phyloP scores from a whole-genome alignment of 2,888 invertebrate species.

The Pyrrhosoma nymphula region DNA sequence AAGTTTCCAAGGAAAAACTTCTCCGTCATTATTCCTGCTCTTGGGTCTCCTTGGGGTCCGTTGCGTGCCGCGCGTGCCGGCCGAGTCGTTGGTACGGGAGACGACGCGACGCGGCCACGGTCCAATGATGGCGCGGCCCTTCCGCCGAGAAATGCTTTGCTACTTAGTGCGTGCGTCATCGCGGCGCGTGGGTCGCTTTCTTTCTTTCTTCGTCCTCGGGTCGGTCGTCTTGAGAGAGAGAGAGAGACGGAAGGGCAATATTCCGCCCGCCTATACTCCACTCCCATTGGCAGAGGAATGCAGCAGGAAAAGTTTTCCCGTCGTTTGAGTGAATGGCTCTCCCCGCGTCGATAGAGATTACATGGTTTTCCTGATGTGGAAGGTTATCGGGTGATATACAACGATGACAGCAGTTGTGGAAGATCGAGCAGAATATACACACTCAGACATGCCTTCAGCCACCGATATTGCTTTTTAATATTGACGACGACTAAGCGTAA shows the following conservation, averaged over 20 bases:
- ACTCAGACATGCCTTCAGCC: too few species aligned
- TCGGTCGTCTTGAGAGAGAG: too few species aligned
- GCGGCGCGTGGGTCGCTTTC: not conserved
- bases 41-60: not conserved
- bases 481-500: too few species aligned
- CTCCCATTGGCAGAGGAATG: not conserved
- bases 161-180: not conserved
- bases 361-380: not conserved
- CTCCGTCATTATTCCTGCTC: not conserved
- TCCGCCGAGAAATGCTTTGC: too few species aligned
- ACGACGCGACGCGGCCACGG: not conserved
- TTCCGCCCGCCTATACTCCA: not conserved
- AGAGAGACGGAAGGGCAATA: not conserved
- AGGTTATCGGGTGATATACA: too few species aligned
- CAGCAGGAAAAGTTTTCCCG: not conserved
- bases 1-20: not conserved
- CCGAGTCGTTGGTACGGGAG: not conserved
- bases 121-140: not conserved
- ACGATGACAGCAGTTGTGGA: too few species aligned
- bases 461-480: too few species aligned
- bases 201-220: too few species aligned
- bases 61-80: not conserved
- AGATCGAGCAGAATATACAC: too few species aligned
- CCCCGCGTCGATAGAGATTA: not conserved
- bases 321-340: not conserved